A percentile compares a stretch with the other conserved stretches of the same genome.
phyloP scores from a whole-genome alignment of 2,888 invertebrate species.

The Scelioninae gen. 2 region DNA sequence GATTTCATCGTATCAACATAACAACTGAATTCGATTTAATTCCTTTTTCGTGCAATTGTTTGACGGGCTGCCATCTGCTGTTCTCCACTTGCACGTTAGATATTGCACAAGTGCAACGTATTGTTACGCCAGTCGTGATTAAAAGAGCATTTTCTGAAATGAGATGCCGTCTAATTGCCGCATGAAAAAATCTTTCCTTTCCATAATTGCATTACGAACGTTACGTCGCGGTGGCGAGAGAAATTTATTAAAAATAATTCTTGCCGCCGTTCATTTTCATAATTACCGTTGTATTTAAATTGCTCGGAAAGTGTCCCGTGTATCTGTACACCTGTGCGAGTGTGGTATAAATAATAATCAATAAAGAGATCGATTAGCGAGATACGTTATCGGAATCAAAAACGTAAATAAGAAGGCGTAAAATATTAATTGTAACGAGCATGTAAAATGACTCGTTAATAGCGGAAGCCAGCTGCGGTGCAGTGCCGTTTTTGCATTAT shows the following conservation, averaged over 20 bases:
- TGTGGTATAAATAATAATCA: slow-evolving; percentile 38
- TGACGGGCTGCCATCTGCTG: too few species aligned
- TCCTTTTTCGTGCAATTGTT: too few species aligned
- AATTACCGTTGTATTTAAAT: slow-evolving; percentile 37
- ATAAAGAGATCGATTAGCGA: slow-evolving; percentile 39
- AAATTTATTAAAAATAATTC: slow-evolving; percentile 19
- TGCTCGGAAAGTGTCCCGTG: not conserved
- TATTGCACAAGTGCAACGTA: slow-evolving; percentile 6
- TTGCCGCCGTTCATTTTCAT: slow-evolving; percentile 19
- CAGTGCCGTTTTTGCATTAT: slow-evolving; percentile 10
- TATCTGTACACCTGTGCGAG: slow-evolving; percentile 10
- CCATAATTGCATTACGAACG: slow-evolving; percentile 12
- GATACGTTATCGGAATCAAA: slow-evolving; percentile 43
- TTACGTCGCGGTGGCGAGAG: slow-evolving; percentile 1
- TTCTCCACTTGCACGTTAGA: slow-evolving; percentile 7
- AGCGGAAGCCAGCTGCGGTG: slow-evolving; percentile 33
- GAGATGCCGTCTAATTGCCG: slow-evolving; percentile 20
- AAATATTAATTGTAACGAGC: slow-evolving; percentile 51
- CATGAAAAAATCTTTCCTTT: slow-evolving; percentile 7
- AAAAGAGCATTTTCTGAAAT: slow-evolving; percentile 19
- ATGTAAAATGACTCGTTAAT: slow-evolving; percentile 25
- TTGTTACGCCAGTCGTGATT: slow-evolving; percentile 1
- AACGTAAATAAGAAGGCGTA: slow-evolving; percentile 29
- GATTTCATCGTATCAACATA: too few species aligned
- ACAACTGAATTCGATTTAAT: not conserved